Base-by-base conservation (phyloP, 2,888 invertebrate genomes). In the Cheilosia vulpina region DNA sequence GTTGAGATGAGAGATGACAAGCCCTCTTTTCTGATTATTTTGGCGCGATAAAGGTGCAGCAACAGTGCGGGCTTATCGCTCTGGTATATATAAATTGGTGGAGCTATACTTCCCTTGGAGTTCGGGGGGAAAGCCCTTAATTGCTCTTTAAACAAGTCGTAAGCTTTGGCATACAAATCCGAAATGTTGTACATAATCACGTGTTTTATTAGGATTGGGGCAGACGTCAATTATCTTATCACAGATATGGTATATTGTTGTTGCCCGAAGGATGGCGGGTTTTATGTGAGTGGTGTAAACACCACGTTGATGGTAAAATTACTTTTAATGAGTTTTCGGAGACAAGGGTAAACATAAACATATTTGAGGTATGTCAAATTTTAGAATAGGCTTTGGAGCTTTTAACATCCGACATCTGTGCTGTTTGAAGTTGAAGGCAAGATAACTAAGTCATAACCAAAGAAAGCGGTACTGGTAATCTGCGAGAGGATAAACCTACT, bases 111-210 rank as follows among this genome's bases (percentile, higher is more conserved):
- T 53, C 63, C 50, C 71, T 71, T 41, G 31, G 21, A 52, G 60
- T 63, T 78, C 69, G 31, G 24, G 21, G 57, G 63, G 69, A 52
- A 77, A 77, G 77, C 68, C 68, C 60, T 69, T 53, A 38, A 79
- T 69, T 73, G 78, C 53, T 79, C 65, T n/a, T 79, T 53, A 79
- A 76, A 71, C 84, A 79, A 79, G 50, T 55, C 79, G 47, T 76
- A 43, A 75, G 45, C 75, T 62, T 79, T 63, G 69, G 79, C 79
- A 71, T 47, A 84, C 79, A 52, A 60, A 68, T 50, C 69, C 31
- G n/a, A 45, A 69, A 69, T 66, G 76, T 68, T 50, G 17, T 27
- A 45, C 17, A 45, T 45, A 66, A 71, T 43, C 27, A 38, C 34
- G 52, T 24, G 63, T 43, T 75, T 75, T 75, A 75, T 84, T 63